Evolutionary conservation across 2,888 invertebrate species (phyloP).

Genomic region (Ectemnius cavifrons): DNA sequence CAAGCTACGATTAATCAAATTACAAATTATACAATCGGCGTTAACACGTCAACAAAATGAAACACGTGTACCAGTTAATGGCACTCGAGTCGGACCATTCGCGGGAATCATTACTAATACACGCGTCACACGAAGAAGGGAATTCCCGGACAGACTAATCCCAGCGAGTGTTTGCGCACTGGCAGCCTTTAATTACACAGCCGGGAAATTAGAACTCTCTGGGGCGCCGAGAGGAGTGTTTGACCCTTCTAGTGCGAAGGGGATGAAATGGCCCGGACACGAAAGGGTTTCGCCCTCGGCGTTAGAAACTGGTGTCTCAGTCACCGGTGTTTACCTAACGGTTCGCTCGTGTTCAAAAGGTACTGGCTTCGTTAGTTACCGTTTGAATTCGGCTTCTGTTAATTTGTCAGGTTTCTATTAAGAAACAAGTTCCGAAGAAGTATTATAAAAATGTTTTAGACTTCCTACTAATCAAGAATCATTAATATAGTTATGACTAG

Average conservation of each 20-base stretch:
- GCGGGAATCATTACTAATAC: too few relatives aligned
- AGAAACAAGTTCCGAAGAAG: too few relatives aligned
- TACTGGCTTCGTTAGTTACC: background rate
- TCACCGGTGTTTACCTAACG: background rate
- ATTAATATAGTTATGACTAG: too few relatives aligned
- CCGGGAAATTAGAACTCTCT: slow-evolving; percentile 2
- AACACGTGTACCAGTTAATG: too few relatives aligned
- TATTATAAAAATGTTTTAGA: too few relatives aligned
- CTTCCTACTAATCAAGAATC: too few relatives aligned
- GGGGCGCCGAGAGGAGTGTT: background rate
- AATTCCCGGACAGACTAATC: background rate
- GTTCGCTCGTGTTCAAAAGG: background rate
- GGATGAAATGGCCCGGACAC: background rate
- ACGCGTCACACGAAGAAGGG: too few relatives aligned
- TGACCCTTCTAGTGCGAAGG: slow-evolving; percentile 1
- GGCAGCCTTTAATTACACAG: background rate
- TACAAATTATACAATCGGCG: too few relatives aligned
- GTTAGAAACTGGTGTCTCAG: background rate
- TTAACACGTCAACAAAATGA: too few relatives aligned
- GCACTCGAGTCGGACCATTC: background rate
- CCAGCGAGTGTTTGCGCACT: background rate
- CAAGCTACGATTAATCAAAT: too few relatives aligned
- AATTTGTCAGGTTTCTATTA: too few relatives aligned
- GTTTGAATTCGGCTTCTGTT: too few relatives aligned
- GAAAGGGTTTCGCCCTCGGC: background rate